Evolutionary conservation across 1,140 invertebrate species (phyloP).

Genomic region (Matsumurasca onukii): DNA sequence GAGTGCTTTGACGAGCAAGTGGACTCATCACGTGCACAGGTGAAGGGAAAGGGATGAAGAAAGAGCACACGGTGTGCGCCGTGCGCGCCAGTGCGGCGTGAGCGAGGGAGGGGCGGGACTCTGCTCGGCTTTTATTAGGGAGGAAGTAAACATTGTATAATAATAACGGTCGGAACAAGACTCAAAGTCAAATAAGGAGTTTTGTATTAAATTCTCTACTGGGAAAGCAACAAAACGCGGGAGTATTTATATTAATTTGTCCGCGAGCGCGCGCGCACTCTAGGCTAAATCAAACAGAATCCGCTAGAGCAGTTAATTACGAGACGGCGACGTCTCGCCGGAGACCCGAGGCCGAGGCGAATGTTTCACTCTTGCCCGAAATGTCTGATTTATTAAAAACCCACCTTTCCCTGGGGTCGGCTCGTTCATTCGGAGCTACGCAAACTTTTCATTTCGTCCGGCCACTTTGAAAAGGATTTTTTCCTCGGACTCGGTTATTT

Average conservation of each 20-base stretch:
- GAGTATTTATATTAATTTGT: slow-evolving; percentile 44
- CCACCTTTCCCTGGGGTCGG: slow-evolving; percentile 28
- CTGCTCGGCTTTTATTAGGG: slow-evolving; percentile 30
- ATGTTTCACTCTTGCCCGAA: slow-evolving; percentile 23
- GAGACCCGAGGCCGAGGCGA: slow-evolving; percentile 15
- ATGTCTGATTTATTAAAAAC: slow-evolving; percentile 40
- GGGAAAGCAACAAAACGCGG: slow-evolving; percentile 36
- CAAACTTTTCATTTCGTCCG: slow-evolving; percentile 30
- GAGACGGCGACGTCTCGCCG: slow-evolving; percentile 13
- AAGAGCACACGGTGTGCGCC: no score
- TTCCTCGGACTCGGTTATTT: slow-evolving; percentile 27
- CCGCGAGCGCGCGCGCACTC: slow-evolving; percentile 40
- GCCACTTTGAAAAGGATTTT: slow-evolving; percentile 28
- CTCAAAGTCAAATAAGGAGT: slow-evolving; percentile 45
- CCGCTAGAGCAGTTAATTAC: slow-evolving; percentile 44
- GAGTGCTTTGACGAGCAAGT: no score
- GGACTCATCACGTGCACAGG: no score
- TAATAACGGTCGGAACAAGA: slow-evolving; percentile 35
- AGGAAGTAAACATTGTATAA: slow-evolving; percentile 35
- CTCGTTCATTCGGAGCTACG: slow-evolving; percentile 18
- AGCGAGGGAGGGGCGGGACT: slow-evolving; percentile 8
- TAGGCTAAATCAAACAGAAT: slow-evolving; percentile 45
- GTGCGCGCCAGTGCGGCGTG: not conserved
- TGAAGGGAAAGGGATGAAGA: no score
- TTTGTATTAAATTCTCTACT: slow-evolving; percentile 42